Evolutionary conservation across 1,140 invertebrate genomes (phyloP).

Genomic region (Scaptodrosophila lebanonensis): DNA sequence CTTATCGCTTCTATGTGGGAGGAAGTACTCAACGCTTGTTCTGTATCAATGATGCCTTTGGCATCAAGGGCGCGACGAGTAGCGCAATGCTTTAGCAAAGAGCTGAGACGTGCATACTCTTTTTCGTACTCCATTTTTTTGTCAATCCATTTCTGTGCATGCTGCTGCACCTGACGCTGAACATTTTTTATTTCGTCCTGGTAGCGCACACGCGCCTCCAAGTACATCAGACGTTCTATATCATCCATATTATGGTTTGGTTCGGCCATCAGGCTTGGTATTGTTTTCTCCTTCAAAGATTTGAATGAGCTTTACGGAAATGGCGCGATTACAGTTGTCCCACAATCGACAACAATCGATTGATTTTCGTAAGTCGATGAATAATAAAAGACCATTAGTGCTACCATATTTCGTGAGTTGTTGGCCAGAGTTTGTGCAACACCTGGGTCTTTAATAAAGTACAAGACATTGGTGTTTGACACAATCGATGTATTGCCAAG

Average conservation of each 20-base stretch:
- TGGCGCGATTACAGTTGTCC: too few relatives aligned
- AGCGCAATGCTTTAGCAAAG: conserved; percentile 21
- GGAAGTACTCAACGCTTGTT: neutral
- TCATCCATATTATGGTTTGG: conserved; percentile 27
- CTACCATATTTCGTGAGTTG: too few relatives aligned
- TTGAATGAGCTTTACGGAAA: too few relatives aligned
- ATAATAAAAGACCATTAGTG: too few relatives aligned
- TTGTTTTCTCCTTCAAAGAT: neutral
- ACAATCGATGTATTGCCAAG: too few relatives aligned
- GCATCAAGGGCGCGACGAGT: conserved; percentile 16
- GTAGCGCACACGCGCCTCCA: conserved; percentile 53
- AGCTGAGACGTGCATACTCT: conserved; percentile 17
- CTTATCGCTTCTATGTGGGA: neutral
- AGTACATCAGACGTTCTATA: conserved; percentile 47
- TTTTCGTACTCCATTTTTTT: conserved; percentile 43
- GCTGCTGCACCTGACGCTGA: conserved; percentile 58
- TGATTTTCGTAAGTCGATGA: too few relatives aligned
- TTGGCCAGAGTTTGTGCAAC: too few relatives aligned
- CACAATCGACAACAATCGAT: too few relatives aligned
- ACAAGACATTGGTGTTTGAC: too few relatives aligned
- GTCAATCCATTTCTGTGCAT: conserved; percentile 32
- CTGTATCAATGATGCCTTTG: neutral
- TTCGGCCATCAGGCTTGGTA: neutral
- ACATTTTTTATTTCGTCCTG: conserved; percentile 40
- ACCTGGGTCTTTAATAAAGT: too few relatives aligned